Evolutionary conservation across 2,888 invertebrate species (phyloP), one percentile per base, ranked within the genome.

Genomic region (Agelastica alni): DNA sequence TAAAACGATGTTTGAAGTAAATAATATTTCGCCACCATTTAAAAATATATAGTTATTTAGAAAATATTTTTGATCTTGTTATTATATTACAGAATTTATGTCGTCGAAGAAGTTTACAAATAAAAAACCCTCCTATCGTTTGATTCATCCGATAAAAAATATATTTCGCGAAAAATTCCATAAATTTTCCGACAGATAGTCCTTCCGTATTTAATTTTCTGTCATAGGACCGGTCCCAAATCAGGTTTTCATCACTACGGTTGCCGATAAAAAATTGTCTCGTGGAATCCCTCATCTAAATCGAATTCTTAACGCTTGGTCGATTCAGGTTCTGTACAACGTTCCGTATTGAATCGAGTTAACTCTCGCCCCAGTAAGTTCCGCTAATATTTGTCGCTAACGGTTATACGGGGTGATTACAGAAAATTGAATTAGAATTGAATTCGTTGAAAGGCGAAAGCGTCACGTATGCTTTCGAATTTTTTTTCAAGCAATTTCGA

Each of bases 331-430:
- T 47, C 47, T 47, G 47, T 39, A 47, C 47, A 47, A 22, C 20
- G 47, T 45, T 45, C 45, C 45, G 34, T 47, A 10, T 39, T 26
- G 47, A 47, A 47, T 39, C 47, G 14, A 47, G 28, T 47, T 37
- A 47, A 47, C 47, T 14, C 22, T 36, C 30, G 39, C 47, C 30
- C 37, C 39, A 30, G 39, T 39, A 30, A 39, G 30, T 39, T 39
- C 39, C 37, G 47, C 47, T 47, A 47, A 47, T 47, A 47, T 47
- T 47, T 47, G 47, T 39, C 47, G 39, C 47, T 30, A 47, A 47
- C 47, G 46, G 46, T 37, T 47, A 36, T 36, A 47, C 32, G 0
- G 47, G 37, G 37, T 39, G 47, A 47, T 39, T 47, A 39, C 30
- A 10, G 32, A 34, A 34, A 32, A 45, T 44, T 44, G 44, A 12